Evolutionary conservation across 2,888 invertebrate species (phyloP).

Genomic region (Drosophila recens): DNA sequence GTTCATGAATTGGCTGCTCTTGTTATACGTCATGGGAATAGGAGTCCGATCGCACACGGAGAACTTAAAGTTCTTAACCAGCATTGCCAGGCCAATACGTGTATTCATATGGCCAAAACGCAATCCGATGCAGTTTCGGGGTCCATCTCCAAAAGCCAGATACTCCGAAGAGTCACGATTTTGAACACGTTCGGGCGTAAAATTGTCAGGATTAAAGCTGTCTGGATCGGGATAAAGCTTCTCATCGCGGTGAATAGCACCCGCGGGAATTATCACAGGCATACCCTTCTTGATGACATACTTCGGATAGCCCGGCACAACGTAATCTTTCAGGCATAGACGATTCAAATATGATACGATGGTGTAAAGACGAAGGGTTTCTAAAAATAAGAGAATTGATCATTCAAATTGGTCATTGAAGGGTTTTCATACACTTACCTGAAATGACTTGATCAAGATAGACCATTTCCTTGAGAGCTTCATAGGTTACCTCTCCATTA

Average conservation of each 20-base stretch:
- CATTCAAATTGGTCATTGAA: not conserved
- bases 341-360: constrained; percentile 86
- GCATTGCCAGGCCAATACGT: constrained; percentile 71
- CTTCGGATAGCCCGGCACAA: constrained; percentile 85
- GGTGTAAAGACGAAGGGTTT: constrained; percentile 87
- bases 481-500: constrained; percentile 85
- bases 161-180: constrained; percentile 84
- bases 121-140: constrained; percentile 83
- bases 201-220: constrained; percentile 88
- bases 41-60: constrained; percentile 66
- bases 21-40: constrained; percentile 45
- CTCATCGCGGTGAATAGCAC: constrained; percentile 87
- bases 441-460: constrained; percentile 86
- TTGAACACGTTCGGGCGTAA: constrained; percentile 86
- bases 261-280: constrained; percentile 86
- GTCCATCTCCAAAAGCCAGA: constrained; percentile 84
- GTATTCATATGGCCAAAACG: constrained; percentile 83
- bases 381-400: constrained; percentile 72
- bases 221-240: constrained; percentile 87
- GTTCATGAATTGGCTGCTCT: constrained; percentile 23
- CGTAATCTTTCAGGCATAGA: constrained; percentile 86
- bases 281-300: constrained; percentile 86
- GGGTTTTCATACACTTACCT: constrained; percentile 75
- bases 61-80: constrained; percentile 79
- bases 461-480: constrained; percentile 85